Base-by-base conservation (phyloP, 2,113 vertebrate genomes). In the Hepsetus odoe region DNA sequence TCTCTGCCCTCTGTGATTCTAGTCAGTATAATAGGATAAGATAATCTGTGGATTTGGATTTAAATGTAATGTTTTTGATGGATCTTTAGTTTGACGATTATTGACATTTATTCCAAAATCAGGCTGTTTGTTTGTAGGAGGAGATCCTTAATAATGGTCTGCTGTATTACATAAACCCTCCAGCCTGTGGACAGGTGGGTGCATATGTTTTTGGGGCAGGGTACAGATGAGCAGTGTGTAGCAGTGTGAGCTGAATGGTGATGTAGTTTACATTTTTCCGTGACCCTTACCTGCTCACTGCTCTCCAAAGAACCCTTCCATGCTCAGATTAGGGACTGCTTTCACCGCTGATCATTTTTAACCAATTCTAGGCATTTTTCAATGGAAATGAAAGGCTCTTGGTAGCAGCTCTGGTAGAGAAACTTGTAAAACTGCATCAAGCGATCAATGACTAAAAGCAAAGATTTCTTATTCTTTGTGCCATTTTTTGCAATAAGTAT, bases 291-390 rank as follows among this genome's bases (percentile, higher is more conserved):
- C 33, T 42, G n/a, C 11, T 35, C 14, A 9, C 38, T 35, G 18
- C 6, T 59, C 38, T 74, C 22, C n/a, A 5, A 26, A 80, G 24
- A 51, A 46, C 66, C 26, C 65, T 66, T 51, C n/a, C 49, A 38
- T 38, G 56, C 61, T 49, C 68, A 62, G 26, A 33, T 53, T 24
- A 65, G 73, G 42, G 13, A 24, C 4, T 14, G 46, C 1, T 12
- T 72, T n/a, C 28, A 65, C 69, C 44, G 35, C 53, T 58, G 2
- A 20, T 9, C 67, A 53, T 24, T 65, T 66, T 35, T 33, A 46
- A 35, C 35, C n/a, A 16, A 59, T 56, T 51, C 33, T 22, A 20
- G 32, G 42, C 33, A 76, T 12, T 30, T n/a, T n/a, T n/a, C n/a
- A n/a, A n/a, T n/a, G n/a, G n/a, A 44, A 13, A n/a, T 35, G 16